Evolutionary conservation across 1,140 invertebrate species (phyloP).

Genomic region (Acyrthosiphon pisum): DNA sequence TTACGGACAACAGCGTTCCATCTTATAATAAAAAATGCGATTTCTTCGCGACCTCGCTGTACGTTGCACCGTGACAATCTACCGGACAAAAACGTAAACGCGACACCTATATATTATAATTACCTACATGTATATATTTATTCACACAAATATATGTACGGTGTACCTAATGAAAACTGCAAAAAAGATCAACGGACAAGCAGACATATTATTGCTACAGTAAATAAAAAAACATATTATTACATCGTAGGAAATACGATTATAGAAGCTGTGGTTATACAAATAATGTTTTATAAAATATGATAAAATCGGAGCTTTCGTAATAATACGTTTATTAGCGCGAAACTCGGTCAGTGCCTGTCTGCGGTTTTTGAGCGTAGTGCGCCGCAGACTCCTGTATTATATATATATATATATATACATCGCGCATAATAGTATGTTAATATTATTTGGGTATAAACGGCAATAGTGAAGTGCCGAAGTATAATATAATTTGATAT

Average conservation of each 20-base stretch:
- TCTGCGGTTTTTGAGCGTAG: background rate
- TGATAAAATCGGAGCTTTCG: background rate
- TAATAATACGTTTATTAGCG: background rate
- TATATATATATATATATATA: background rate
- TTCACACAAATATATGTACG: background rate
- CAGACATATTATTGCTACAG: background rate
- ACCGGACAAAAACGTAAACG: background rate
- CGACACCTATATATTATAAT: too few relatives aligned
- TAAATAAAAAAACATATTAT: background rate
- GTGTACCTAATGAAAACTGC: background rate
- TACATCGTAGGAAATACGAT: background rate
- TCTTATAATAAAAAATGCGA: background rate
- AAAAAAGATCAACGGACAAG: background rate
- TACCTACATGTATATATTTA: too few relatives aligned
- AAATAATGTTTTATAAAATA: background rate
- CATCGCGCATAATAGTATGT: background rate
- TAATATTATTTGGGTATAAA: background rate
- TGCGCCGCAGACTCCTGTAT: background rate
- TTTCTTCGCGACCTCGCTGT: slow-evolving; percentile 22
- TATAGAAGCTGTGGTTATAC: background rate
- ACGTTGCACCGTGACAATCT: background rate
- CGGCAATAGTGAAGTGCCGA: background rate
- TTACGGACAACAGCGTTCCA: slow-evolving; percentile 8
- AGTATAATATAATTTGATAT: background rate
- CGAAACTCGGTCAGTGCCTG: background rate